Base-by-base conservation (phyloP, 1,140 invertebrate species). In the Philopotamus ludificatus region DNA sequence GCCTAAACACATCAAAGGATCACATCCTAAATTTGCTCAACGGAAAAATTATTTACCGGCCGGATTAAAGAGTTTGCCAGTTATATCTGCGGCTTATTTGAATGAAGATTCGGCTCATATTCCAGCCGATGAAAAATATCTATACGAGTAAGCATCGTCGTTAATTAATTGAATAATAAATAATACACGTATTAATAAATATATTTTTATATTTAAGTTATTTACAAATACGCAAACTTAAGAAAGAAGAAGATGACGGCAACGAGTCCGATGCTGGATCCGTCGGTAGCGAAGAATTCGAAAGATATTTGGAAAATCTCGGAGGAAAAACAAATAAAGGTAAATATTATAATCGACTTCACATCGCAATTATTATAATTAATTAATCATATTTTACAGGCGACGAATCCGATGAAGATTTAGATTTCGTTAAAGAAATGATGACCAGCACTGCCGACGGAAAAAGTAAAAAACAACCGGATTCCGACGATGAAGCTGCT, bases 221-320 rank as follows among this genome's bases (percentile, higher is more conserved):
- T 72, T 75, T 84, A n/a, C 78, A 82, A 64, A 77, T 76, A 45
- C 79, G 78, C 49, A 77, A 79, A 3, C 71, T 73, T 49, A 65
- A 72, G 12, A 74, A 71, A 1, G 76, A 77, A n/a, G 74, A 82
- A 39, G 83, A 85, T 68, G 69, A 72, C 10, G 76, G 77, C 15
- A 74, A 82, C 39, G 83, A 85, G 68, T 86, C 87, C 72, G 91
- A 94, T 74, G 79, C 83, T 26, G 90, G 90, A 42, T 94, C 91
- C 71, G 88, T 97, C 1, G 88, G 86, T 66, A 94, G 93, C 74
- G 90, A 93, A 61, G 93, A 97, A 74, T 97, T 97, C 77, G 88
- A 91, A 65, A 85, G 87, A n/a, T 89, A 93, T 78, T 76, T 94
- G 28, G 86, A 89, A 71, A 80, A 77, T 54, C 81, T 91, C 71